Evolutionary conservation across 1,140 invertebrate genomes (phyloP).

Genomic region (Rhizoglyphus robini): DNA sequence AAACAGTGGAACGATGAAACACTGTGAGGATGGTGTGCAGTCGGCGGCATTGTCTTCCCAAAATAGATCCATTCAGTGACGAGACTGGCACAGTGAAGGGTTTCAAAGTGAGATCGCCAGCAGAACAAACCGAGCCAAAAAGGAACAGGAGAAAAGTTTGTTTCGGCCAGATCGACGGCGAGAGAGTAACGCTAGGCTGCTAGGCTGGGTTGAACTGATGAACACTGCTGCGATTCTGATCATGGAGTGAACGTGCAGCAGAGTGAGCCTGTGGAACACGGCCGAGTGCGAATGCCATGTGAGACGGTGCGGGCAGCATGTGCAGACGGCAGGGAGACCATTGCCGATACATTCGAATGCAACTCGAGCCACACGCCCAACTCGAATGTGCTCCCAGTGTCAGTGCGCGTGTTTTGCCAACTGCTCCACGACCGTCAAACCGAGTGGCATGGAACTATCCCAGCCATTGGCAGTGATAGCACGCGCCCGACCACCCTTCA

Average conservation of each 20-base stretch:
- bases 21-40: too few relatives aligned
- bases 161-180: neutral
- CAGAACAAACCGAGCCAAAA: neutral
- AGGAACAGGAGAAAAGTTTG: neutral
- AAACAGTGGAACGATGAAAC: too few relatives aligned
- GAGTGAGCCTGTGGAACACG: neutral
- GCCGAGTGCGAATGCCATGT: neutral
- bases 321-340: neutral
- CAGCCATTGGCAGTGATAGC: too few relatives aligned
- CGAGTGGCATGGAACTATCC: too few relatives aligned
- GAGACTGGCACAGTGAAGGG: too few relatives aligned
- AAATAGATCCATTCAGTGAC: too few relatives aligned
- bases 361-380: too few relatives aligned
- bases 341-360: neutral
- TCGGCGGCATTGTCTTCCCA: too few relatives aligned
- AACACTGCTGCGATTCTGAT: neutral
- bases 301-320: neutral
- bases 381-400: neutral
- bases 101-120: too few relatives aligned
- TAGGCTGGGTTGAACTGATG: neutral
- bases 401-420: neutral
- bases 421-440: neutral
- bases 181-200: neutral
- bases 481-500: too few relatives aligned
- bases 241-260: neutral